phyloP scores from a whole-genome alignment of 2,888 invertebrate species.

The Acrocera orbiculus region DNA sequence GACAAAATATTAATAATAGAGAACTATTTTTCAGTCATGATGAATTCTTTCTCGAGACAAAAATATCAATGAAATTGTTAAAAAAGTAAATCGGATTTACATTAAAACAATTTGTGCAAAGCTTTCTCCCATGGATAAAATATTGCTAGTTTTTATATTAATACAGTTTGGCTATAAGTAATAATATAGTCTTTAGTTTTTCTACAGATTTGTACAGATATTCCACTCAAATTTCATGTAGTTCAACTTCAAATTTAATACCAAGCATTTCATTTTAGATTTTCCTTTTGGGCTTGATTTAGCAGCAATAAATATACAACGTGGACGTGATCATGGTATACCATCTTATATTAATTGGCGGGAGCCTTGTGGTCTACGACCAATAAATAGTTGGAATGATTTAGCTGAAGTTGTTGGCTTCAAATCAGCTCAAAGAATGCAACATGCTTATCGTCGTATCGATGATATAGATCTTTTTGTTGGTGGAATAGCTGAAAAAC shows the following conservation, averaged over 20 bases:
- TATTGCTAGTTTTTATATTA: too few relatives aligned
- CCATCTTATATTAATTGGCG: conserved; percentile 66
- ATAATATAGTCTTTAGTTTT: too few relatives aligned
- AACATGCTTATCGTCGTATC: conserved; percentile 44
- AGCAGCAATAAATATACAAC: conserved; percentile 73
- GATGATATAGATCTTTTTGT: conserved; percentile 74
- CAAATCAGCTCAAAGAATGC: conserved; percentile 43
- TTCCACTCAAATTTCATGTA: too few relatives aligned
- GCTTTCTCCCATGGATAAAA: too few relatives aligned
- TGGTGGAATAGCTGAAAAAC: conserved; percentile 65
- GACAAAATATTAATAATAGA: too few relatives aligned
- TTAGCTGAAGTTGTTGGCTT: conserved; percentile 48
- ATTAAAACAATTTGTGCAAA: too few relatives aligned
- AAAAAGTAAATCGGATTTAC: too few relatives aligned
- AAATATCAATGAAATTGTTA: too few relatives aligned
- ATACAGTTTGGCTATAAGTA: not conserved
- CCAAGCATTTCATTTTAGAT: conserved; percentile 21
- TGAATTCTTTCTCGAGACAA: too few relatives aligned
- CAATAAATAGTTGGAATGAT: conserved; percentile 50
- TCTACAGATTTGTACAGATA: not conserved
- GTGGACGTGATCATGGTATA: conserved; percentile 74
- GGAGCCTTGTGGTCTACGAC: conserved; percentile 54
- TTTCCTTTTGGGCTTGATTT: conserved; percentile 68
- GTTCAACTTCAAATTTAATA: too few relatives aligned
- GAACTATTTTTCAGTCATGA: too few relatives aligned